Conservation (phyloP, 2,797 vertebrate species). For the Telmatherina bonti region DNA sequence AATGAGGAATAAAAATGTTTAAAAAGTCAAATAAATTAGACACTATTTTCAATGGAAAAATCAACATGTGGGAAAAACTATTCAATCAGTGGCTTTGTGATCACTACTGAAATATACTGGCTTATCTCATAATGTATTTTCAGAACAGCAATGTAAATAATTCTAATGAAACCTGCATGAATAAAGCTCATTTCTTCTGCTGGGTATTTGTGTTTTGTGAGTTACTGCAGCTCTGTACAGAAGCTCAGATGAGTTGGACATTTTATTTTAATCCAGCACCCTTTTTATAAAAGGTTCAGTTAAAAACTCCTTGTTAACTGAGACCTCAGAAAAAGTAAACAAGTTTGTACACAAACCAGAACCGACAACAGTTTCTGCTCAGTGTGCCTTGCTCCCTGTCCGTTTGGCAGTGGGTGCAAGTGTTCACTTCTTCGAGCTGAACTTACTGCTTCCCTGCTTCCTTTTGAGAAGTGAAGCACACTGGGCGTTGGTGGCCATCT, state of each 20-base stretch:
- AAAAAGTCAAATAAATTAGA: neutral
- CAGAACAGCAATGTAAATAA: neutral
- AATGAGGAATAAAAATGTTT: no score
- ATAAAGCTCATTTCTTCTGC: neutral
- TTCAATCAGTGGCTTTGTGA: neutral
- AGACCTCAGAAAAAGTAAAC: neutral
- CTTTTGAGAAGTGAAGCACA: constrained; percentile 94
- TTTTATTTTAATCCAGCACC: neutral
- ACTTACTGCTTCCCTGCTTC: constrained; percentile 84
- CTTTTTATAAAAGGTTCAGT: neutral
- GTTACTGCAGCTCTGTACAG: neutral
- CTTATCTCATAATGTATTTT: neutral
- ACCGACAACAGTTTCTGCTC: neutral
- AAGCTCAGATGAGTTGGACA: neutral
- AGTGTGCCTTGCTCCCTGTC: neutral
- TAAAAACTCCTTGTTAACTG: no score
- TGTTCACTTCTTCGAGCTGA: constrained; percentile 25
- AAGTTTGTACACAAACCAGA: neutral
- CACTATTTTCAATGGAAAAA: neutral
- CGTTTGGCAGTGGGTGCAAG: neutral
- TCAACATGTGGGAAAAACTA: neutral
- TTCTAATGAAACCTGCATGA: neutral
- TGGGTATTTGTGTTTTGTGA: neutral
- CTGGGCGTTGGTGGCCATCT: constrained; percentile 95
- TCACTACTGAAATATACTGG: neutral